Evolutionary conservation across 2,797 vertebrate genomes (phyloP).

Genomic region (Sciurus carolinensis): DNA sequence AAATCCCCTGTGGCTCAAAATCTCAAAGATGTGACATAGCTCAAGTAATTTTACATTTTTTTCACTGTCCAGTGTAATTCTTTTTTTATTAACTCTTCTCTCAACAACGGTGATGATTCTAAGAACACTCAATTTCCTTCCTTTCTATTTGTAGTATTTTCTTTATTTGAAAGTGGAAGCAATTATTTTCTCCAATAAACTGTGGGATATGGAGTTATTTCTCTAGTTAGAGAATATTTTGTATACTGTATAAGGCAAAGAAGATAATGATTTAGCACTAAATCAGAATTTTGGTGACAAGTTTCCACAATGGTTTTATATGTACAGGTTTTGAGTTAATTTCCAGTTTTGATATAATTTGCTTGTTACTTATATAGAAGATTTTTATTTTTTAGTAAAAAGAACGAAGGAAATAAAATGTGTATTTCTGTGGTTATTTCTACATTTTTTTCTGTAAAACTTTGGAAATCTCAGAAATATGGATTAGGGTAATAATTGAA

Average conservation of each 20-base stretch:
- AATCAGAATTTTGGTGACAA: not conserved
- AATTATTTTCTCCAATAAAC: not conserved
- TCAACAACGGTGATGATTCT: not conserved
- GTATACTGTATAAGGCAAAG: not conserved
- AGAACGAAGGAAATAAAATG: not conserved
- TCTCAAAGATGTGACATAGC: not conserved
- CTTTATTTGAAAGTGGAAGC: not conserved
- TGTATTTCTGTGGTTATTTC: not conserved
- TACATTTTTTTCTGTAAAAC: conserved; percentile 8
- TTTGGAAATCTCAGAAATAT: not conserved
- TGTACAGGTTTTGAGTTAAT: not conserved
- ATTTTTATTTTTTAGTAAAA: not conserved
- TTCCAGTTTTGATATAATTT: not conserved
- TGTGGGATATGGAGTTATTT: not conserved
- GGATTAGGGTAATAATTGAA: not conserved
- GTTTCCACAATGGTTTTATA: not conserved
- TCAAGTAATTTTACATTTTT: not conserved
- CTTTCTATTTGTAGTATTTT: not conserved
- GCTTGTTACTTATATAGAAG: not conserved
- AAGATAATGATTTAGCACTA: not conserved
- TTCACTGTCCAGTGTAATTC: not conserved
- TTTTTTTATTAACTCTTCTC: not conserved
- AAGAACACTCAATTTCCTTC: not conserved
- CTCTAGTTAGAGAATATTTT: not conserved
- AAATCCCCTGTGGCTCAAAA: not conserved